Evolutionary conservation across 1,140 invertebrate genomes (phyloP).

Genomic region (Drosophila oshimai): DNA sequence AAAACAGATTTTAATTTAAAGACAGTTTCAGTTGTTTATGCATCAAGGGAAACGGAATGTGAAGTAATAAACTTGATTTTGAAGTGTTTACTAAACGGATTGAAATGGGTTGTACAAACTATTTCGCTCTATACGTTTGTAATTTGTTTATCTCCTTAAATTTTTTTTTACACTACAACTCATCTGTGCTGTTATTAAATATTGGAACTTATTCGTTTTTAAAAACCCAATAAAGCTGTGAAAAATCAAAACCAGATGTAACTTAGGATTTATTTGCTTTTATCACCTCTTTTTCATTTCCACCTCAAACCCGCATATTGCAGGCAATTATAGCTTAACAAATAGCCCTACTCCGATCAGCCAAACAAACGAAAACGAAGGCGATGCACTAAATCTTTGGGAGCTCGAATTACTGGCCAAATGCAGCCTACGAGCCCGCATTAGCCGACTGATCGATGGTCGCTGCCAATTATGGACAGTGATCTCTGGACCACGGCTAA

Average conservation of each 20-base stretch:
- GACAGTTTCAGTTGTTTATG: constrained; percentile 1
- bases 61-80: not conserved
- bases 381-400: constrained; percentile 52
- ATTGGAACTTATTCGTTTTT: no score
- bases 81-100: not conserved
- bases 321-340: constrained; percentile 48
- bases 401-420: constrained; percentile 7
- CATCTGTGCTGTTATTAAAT: no score
- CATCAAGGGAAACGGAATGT: not conserved
- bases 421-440: constrained; percentile 56
- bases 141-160: no score
- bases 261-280: constrained; percentile 19
- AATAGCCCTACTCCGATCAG: constrained; percentile 16
- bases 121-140: no score
- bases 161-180: no score
- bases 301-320: constrained; percentile 34
- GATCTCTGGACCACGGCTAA: constrained; percentile 21
- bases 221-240: no score
- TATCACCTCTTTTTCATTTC: constrained; percentile 10
- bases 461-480: constrained; percentile 63
- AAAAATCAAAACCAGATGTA: not conserved
- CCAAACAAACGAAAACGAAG: not conserved
- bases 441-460: constrained; percentile 58
- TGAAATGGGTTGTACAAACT: not conserved
- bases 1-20: not conserved